Evolutionary conservation across 2,113 vertebrate genomes (phyloP), one percentile per base, ranked within the genome.

Genomic region (Butastur rufipennis): DNA sequence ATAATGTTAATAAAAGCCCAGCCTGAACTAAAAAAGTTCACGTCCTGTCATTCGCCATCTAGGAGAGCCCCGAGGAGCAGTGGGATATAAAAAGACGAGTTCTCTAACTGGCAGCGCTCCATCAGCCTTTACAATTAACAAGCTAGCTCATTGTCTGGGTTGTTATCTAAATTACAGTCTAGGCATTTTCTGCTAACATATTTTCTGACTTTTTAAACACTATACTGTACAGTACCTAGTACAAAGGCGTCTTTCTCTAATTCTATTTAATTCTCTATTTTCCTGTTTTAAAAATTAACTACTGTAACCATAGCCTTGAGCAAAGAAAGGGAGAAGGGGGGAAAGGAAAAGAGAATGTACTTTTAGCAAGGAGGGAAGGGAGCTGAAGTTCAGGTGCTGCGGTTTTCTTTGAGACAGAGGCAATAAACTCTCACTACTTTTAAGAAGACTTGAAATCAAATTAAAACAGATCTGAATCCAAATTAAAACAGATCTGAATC

Each of bases 141-240:
- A 86, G 62, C 90, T 62, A 91, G 85, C 61, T 81, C 81, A 96
- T 81, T 95, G 93, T 97, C 97, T 90, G 81, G 59, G 83, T 77
- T 97, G 90, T 97, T 98, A 96, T 97, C 96, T 96, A 97, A 97
- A 98, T 98, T 97, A 97, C 85, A 97, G 96, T 88, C 81, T 81
- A 83, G 92, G 95, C 94, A 97, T 91, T 96, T 96, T 96, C 93
- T 96, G 74, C 90, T 93, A 98, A 97, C 66, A 42, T 95, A 96
- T 97, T 97, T 92, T 96, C 95, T 96, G 90, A 96, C 43, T 86
- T 97, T 97, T 96, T 95, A 97, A 98, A 96, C 88, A 91, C 92
- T 97, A 93, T 86, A 91, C 83, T 94, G 86, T 95, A 91, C 68
- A 96, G 83, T 93, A 93, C 86, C 89, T 93, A 97, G 91, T 50